Conservation (phyloP, 2,113 vertebrate genomes). For the Hepsetus odoe region DNA sequence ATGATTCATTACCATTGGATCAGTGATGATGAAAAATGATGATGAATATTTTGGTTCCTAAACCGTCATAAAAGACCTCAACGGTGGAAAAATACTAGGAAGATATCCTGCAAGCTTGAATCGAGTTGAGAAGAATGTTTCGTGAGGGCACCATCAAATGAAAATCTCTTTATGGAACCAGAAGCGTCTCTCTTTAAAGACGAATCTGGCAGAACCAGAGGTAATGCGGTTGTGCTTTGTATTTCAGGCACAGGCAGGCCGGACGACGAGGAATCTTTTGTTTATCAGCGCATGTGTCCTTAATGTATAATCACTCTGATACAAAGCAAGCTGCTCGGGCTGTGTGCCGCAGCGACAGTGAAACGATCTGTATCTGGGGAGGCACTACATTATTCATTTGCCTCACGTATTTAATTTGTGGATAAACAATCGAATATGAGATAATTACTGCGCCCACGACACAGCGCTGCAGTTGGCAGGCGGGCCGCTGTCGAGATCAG, state of each 20-base stretch:
- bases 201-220: not conserved
- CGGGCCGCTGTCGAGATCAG: not conserved
- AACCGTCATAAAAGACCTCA: too few relatives aligned
- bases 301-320: not conserved
- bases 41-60: too few relatives aligned
- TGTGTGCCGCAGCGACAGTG: not conserved
- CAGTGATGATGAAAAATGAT: too few relatives aligned
- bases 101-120: too few relatives aligned
- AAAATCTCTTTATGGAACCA: too few relatives aligned
- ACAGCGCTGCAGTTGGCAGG: not conserved
- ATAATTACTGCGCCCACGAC: conserved; percentile 11
- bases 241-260: not conserved
- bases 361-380: not conserved
- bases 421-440: conserved; percentile 6
- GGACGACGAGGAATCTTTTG: not conserved
- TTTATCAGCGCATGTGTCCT: not conserved
- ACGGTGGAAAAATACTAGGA: too few relatives aligned
- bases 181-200: not conserved
- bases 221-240: not conserved
- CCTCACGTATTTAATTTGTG: conserved; percentile 8
- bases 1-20: too few relatives aligned
- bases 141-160: too few relatives aligned
- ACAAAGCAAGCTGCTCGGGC: not conserved
- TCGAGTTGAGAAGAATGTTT: too few relatives aligned
- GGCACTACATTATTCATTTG: conserved; percentile 17